A percentile compares a stretch with the other conserved stretches of the same genome.
Evolutionary conservation across 2,113 vertebrate species (phyloP).

Genomic region (Aegypius monachus): DNA sequence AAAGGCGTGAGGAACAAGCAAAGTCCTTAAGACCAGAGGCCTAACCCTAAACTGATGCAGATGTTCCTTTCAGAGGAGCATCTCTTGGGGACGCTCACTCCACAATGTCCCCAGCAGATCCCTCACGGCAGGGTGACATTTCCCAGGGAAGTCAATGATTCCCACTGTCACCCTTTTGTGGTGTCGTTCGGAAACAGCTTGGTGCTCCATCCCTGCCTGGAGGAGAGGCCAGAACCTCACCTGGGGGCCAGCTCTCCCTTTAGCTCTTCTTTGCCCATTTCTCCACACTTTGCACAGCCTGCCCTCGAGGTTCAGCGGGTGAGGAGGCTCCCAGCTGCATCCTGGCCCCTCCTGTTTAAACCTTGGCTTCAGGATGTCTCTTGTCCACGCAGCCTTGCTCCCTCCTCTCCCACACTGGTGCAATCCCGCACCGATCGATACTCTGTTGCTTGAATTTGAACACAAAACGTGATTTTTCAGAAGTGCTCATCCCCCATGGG

Average conservation of each 20-base stretch:
- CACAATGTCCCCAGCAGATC: fast-evolving
- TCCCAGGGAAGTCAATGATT: not conserved
- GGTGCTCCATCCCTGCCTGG: not conserved
- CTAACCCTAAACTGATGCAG: fast-evolving
- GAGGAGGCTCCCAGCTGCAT: not conserved
- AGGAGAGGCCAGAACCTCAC: not conserved
- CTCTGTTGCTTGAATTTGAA: not conserved
- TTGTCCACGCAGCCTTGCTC: fast-evolving
- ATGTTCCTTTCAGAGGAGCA: not conserved
- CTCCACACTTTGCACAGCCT: not conserved
- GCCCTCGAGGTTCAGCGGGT: not conserved
- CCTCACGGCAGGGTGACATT: fast-evolving
- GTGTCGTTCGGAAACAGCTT: fast-evolving
- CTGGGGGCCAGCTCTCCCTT: not conserved
- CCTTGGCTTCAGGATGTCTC: not conserved
- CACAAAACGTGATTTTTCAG: not conserved
- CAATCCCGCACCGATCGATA: fast-evolving
- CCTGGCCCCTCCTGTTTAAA: not conserved
- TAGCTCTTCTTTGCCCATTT: not conserved
- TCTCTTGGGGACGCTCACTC: not conserved
- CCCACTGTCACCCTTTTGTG: not conserved
- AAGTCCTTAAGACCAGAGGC: not conserved
- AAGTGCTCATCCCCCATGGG: not conserved
- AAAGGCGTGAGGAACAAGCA: not conserved
- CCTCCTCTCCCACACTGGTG: not conserved